Evolutionary conservation across 1,140 invertebrate species (phyloP).

Genomic region (Papilio xuthus): DNA sequence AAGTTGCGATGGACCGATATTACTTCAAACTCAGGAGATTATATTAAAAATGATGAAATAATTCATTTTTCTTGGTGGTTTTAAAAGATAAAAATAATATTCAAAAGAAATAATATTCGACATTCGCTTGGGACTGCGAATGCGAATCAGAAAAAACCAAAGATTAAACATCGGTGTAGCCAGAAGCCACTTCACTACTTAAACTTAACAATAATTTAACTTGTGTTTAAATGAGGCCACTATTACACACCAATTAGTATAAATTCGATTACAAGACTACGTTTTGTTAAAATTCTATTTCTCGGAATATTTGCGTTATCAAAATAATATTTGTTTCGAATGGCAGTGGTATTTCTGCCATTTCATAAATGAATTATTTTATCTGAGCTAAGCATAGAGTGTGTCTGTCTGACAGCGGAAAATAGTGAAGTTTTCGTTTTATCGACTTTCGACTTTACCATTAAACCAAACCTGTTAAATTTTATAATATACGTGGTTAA

Average conservation of each 20-base stretch:
- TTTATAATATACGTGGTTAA: neutral
- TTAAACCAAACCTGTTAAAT: neutral
- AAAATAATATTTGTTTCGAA: too few relatives aligned
- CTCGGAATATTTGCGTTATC: too few relatives aligned
- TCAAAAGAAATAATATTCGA: constrained; percentile 52
- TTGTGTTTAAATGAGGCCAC: too few relatives aligned
- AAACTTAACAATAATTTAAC: neutral
- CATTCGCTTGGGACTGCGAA: constrained; percentile 56
- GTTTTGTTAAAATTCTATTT: neutral
- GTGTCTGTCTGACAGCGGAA: neutral
- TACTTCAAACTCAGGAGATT: constrained; percentile 57
- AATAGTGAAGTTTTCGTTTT: neutral
- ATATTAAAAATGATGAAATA: constrained; percentile 47
- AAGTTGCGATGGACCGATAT: constrained; percentile 69
- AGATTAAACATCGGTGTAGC: constrained; percentile 42
- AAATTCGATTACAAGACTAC: too few relatives aligned
- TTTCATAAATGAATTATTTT: neutral
- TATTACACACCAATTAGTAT: too few relatives aligned
- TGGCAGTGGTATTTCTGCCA: neutral
- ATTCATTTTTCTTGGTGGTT: constrained; percentile 42
- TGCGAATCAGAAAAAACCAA: constrained; percentile 48
- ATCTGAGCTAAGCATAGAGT: neutral
- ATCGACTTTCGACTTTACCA: neutral
- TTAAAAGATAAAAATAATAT: constrained; percentile 38
- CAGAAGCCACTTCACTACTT: neutral